Base-by-base conservation (phyloP, 2,113 vertebrate species). In the Accipiter cooperii region DNA sequence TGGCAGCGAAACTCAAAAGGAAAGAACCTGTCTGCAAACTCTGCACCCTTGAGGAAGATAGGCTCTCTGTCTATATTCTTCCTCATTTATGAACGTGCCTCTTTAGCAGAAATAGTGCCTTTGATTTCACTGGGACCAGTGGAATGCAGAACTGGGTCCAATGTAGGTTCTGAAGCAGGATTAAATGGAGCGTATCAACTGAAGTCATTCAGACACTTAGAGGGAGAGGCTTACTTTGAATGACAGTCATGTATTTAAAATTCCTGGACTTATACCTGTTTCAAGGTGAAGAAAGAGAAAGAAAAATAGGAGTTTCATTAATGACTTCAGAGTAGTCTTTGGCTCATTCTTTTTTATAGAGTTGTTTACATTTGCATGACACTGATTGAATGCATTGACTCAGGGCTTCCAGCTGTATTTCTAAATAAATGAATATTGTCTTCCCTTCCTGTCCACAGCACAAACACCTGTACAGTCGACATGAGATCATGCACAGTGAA, bases 401-500 rank as follows among this genome's bases (percentile, higher is more conserved):
- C 52, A 75, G 49, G 68, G 55, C 57, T 84, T 87, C 88, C 58
- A 89, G 34, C 17, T 93, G 47, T 78, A 58, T 85, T 89, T 89
- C 81, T 93, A 63, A 93, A 75, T 93, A 89, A 87, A 87, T 82
- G 12, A 95, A 91, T 81, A 70, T 57, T 96, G 64, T 85, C 91
- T 71, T 76, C 84, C 61, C 75, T 84, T 68, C 47, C 70, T 76
- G 88, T 40, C 76, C 87, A 71, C 84, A 99, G 99, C 99, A 99
- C 93, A 98, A 98, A 52, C 98, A 99, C 93, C 98, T 98, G 47
- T 99, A 99, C 98, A 99, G 99, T 84, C 98, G 99, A 28, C 99
- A 98, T 57, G 98, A 99, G 80, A 97, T 99, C 31, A 98, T 98
- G 10, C 92, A 98, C 34, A 99, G 97, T 69, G 99, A 99, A 82